Evolutionary conservation across 2,113 vertebrate genomes (phyloP), one percentile per base, ranked within the genome.

Genomic region (Engraulis encrasicolus): DNA sequence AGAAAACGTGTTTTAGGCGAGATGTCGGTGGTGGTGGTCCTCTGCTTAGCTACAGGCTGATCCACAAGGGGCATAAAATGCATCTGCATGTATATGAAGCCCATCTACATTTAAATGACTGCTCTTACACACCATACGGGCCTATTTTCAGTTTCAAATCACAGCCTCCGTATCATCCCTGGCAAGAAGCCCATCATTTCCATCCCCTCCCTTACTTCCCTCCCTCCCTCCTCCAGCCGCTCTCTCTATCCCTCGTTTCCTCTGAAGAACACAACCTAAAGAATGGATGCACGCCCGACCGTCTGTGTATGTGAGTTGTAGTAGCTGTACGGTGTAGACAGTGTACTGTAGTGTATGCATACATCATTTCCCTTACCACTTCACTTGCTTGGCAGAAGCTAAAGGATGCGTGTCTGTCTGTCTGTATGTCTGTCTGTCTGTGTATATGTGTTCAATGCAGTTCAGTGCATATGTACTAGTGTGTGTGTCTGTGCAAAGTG

Each of bases 31-130:
- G 66, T n/a, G n/a, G n/a, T n/a, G n/a, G n/a, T n/a, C n/a, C n/a
- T 36, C 15, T 31, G 27, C 17, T 36, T 15, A 14, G 27, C 6
- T 18, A 15, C 79, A 81, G 19, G 9, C 31, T 31, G 15, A 34
- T 34, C 66, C 66, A 36, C 66, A 5, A 34, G 23, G 66, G 66
- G 66, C 34, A 15, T 74, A 74, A 74, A 74, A 74, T 18, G 15
- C 66, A 74, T 74, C 66, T 74, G 14, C 66, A 74, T 74, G 66
- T 15, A 34, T 74, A 74, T 74, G 66, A 74, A 31, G 66, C 66
- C 66, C 6, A 74, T 74, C 27, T 74, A 34, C 23, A 74, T 74
- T 74, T 74, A 36, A 34, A 74, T 74, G 66, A 74, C 66, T 74
- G 66, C 66, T 74, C 66, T 74, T 34, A 34, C 31, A 17, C 34